Conservation (phyloP, 2,797 vertebrate genomes). For the Amblyopsis hoosieri region DNA sequence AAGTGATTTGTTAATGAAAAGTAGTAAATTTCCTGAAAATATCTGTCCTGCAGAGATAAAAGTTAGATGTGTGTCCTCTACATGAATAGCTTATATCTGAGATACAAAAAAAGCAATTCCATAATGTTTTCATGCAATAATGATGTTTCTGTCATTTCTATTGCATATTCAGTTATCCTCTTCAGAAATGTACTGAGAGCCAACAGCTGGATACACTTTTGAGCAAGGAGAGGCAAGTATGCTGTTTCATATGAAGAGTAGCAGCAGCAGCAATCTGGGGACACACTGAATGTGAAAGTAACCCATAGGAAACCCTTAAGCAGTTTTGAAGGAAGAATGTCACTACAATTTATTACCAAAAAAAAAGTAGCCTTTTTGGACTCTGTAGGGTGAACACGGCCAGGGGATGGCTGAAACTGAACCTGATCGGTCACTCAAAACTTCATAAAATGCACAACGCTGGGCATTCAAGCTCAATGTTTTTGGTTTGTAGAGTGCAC, state of each 20-base stretch:
- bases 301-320: slow-evolving; percentile 53
- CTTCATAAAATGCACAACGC: slow-evolving; percentile 26
- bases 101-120: slow-evolving; percentile 32
- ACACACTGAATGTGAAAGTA: slow-evolving; percentile 72
- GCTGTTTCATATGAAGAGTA: slow-evolving; percentile 46
- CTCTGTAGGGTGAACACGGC: slow-evolving; percentile 18
- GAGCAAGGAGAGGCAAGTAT: slow-evolving; percentile 69
- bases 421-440: slow-evolving; percentile 18
- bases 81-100: slow-evolving; percentile 70
- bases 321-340: slow-evolving; percentile 39
- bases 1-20: slow-evolving; percentile 37
- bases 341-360: slow-evolving; percentile 22
- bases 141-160: slow-evolving; percentile 52
- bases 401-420: slow-evolving; percentile 14
- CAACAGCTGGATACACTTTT: slow-evolving; percentile 55
- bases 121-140: slow-evolving; percentile 39
- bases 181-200: slow-evolving; percentile 51
- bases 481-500: slow-evolving; percentile 55
- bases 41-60: slow-evolving; percentile 68
- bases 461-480: slow-evolving; percentile 39
- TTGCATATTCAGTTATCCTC: slow-evolving; percentile 73
- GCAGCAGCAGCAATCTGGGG: slow-evolving; percentile 59
- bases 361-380: slow-evolving; percentile 32
- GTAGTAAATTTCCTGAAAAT: slow-evolving; percentile 58
- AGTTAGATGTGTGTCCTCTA: slow-evolving; percentile 52